Base-by-base conservation (phyloP, 1,140 invertebrate species). In the Idris sp. region DNA sequence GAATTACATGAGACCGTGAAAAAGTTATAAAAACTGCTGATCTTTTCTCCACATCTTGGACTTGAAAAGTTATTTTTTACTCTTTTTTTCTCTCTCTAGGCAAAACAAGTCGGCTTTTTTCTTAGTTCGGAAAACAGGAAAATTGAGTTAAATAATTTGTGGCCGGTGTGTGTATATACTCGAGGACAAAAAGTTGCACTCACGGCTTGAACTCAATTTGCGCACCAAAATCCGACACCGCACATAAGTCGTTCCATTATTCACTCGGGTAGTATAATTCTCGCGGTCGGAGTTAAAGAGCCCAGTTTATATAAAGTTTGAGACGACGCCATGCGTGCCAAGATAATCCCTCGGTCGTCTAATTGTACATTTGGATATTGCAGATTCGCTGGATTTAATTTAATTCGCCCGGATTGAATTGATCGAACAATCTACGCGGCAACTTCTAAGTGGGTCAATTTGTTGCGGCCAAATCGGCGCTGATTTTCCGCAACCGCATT, bases 121-220 rank as follows among this genome's bases (percentile, higher is more conserved):
- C 48, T 25, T 8, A 13, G 31, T 36, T 51, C 51, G 2, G 16
- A 13, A 65, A 54, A 65, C 48, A 31, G 22, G 31, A 41, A 54
- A 65, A 65, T 65, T 28, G 30, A 65, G 49, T 65, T 65, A 46
- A 30, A 54, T 54, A 36, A 65, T 54, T 54, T 36, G 15, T 15
- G 35, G 36, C 9, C 26, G 10, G 13, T 14, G 15, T n/a, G n/a
- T n/a, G n/a, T n/a, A n/a, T n/a, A n/a, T n/a, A n/a, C n/a, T n/a
- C n/a, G n/a, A n/a, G n/a, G n/a, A 40, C 33, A 49, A 48, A 40
- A 61, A 48, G 26, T 15, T 16, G 30, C 5, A 61, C 43, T 11
- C 41, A 13, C 26, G 11, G 41, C 10, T n/a, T 25, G 33, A 64
- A 43, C 16, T 9, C 19, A 62, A 62, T 62, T 62, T 49, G 28